Evolutionary conservation across 2,113 vertebrate species (phyloP).

Genomic region (Indicator indicator): DNA sequence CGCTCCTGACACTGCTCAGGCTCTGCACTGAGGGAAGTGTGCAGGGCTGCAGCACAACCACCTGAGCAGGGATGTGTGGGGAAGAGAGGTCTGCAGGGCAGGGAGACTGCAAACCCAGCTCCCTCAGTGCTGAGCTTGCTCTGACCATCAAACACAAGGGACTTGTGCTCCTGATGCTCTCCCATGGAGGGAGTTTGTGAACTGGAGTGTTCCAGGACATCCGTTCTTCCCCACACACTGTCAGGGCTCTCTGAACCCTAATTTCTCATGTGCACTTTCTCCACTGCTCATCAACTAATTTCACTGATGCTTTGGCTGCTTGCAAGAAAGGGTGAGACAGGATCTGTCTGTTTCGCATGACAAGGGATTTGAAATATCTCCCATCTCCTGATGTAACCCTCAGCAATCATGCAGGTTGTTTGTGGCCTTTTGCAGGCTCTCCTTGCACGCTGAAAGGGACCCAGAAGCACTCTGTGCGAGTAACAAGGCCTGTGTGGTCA

Average conservation of each 20-base stretch:
- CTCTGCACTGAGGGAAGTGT: background rate
- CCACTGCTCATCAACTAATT: background rate
- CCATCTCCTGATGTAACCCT: accelerated
- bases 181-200: background rate
- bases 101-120: background rate
- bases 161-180: background rate
- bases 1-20: background rate
- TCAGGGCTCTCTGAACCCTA: background rate
- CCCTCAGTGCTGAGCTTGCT: background rate
- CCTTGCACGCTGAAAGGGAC: background rate
- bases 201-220: background rate
- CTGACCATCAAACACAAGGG: background rate
- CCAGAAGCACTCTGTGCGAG: background rate
- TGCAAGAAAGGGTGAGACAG: background rate
- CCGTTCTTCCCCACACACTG: background rate
- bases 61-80: accelerated
- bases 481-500: accelerated
- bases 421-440: accelerated
- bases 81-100: background rate
- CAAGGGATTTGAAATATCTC: background rate
- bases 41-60: background rate
- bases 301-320: background rate
- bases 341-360: background rate
- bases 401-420: accelerated
- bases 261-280: background rate